A percentile compares a stretch with the other conserved stretches of the same genome.
Evolutionary conservation across 2,113 vertebrate genomes (phyloP).

Genomic region (Chamaea fasciata): DNA sequence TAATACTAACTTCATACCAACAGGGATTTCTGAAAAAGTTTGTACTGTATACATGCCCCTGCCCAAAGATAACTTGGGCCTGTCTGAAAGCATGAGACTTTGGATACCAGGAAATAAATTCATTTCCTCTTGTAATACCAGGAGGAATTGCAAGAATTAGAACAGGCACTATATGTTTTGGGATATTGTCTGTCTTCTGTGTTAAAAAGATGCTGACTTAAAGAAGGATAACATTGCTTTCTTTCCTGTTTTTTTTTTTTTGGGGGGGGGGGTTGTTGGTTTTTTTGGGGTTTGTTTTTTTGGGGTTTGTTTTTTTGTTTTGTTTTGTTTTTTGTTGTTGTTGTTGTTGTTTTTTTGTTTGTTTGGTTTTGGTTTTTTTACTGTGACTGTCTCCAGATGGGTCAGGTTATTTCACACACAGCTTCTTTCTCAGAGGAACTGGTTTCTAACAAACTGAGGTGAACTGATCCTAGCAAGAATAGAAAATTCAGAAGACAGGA

Average conservation of each 20-base stretch:
- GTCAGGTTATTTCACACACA: neutral
- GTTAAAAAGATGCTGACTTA: neutral
- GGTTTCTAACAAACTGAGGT: neutral
- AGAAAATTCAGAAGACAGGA: neutral
- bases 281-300: neutral
- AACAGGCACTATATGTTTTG: neutral
- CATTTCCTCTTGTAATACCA: slow-evolving; percentile 3
- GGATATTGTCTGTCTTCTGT: neutral
- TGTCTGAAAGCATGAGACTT: neutral
- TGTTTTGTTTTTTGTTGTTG: no score
- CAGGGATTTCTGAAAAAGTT: neutral
- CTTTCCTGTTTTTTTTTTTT: neutral
- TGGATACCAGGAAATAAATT: slow-evolving; percentile 17
- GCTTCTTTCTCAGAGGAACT: neutral
- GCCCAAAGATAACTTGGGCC: neutral
- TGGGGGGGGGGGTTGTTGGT: no score
- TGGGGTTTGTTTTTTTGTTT: neutral
- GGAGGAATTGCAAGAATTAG: slow-evolving; percentile 1
- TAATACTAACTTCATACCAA: neutral
- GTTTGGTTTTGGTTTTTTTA: neutral
- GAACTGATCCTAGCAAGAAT: neutral
- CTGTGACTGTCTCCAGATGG: neutral
- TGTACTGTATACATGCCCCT: neutral
- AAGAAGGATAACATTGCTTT: neutral
- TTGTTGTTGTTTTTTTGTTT: neutral